Conservation (phyloP, 2,888 invertebrate genomes). For the Sclerodermus sp. region DNA sequence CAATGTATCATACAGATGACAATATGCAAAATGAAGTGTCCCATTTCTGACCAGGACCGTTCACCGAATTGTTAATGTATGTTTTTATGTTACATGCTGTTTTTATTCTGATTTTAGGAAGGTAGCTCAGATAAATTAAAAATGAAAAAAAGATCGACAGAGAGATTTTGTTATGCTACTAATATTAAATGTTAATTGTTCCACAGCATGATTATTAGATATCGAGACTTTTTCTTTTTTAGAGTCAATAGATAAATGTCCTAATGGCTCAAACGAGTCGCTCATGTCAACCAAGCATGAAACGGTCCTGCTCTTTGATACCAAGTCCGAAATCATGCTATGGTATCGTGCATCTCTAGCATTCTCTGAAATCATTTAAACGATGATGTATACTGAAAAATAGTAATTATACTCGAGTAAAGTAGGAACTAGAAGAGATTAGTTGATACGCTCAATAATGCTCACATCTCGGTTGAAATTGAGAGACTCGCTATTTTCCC, state of each 20-base stretch:
- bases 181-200: neutral
- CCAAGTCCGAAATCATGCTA: constrained; percentile 31
- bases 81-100: neutral
- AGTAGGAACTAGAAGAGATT: constrained; percentile 17
- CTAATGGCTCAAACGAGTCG: constrained; percentile 14
- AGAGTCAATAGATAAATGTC: neutral
- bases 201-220: too few species aligned
- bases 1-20: constrained; percentile 22
- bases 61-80: constrained; percentile 11
- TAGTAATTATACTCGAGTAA: constrained; percentile 6
- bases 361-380: constrained; percentile 29
- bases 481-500: constrained; percentile 9
- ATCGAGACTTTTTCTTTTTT: too few species aligned
- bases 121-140: neutral
- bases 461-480: constrained; percentile 9
- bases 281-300: constrained; percentile 23
- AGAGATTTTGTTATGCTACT: neutral
- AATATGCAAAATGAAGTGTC: constrained; percentile 26
- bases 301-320: constrained; percentile 18
- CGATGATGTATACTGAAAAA: constrained; percentile 9
- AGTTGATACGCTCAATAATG: neutral
- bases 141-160: neutral
- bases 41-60: constrained; percentile 29
- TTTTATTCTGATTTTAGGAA: neutral
- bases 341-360: constrained; percentile 40